Evolutionary conservation across 2,797 vertebrate genomes (phyloP).

Genomic region (Danio albolineatus): DNA sequence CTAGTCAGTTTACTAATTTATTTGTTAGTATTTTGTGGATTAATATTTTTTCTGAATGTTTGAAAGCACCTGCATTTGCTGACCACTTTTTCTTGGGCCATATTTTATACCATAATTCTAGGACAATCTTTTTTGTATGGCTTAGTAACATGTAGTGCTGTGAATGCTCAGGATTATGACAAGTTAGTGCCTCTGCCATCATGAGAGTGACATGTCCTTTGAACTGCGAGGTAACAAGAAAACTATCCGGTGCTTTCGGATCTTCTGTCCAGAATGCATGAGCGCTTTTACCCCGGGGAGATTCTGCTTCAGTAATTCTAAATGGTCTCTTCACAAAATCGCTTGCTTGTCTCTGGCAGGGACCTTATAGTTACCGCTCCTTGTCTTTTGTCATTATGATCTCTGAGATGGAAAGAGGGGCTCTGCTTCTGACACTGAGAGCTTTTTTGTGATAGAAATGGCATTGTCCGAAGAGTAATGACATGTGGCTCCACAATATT

Average conservation of each 20-base stretch:
- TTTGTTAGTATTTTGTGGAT: no score
- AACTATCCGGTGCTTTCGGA: constrained; percentile 40
- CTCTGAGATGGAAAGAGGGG: constrained; percentile 34
- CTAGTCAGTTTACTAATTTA: no score
- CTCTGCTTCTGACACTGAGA: constrained; percentile 23
- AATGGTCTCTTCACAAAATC: constrained; percentile 44
- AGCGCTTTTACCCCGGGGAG: constrained; percentile 36
- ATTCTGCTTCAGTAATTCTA: constrained; percentile 56
- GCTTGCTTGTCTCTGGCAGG: constrained; percentile 26
- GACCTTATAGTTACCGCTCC: constrained; percentile 35
- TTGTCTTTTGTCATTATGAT: constrained; percentile 36
- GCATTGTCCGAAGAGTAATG: constrained; percentile 1
- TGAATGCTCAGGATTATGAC: background rate
- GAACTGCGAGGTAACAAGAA: constrained; percentile 8
- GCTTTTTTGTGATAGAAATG: constrained; percentile 30
- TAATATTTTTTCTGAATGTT: background rate
- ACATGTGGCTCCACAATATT: constrained; percentile 22
- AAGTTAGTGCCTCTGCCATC: background rate
- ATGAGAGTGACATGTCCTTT: background rate
- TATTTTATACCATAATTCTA: no score
- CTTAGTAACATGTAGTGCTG: background rate
- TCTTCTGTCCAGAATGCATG: constrained; percentile 43
- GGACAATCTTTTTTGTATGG: background rate
- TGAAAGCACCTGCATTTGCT: background rate
- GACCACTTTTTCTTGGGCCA: background rate